Base-by-base conservation (phyloP, 1,140 invertebrate species). In the Drosophila orena region DNA sequence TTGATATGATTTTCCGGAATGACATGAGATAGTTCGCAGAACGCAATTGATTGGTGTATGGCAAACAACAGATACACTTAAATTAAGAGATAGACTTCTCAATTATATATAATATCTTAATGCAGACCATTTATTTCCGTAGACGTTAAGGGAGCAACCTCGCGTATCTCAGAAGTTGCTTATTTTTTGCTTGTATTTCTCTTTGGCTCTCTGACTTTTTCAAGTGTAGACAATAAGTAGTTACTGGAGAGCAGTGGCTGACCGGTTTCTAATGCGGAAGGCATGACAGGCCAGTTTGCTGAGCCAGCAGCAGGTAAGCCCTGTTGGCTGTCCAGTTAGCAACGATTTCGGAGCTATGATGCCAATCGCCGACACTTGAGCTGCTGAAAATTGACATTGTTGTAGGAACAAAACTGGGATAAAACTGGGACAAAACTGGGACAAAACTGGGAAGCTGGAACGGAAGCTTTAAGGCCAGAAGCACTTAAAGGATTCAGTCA, bases 271-370 rank as follows among this genome's bases (percentile, higher is more conserved):
- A 86, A 66, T 52, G 56, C 69, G 83, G 78, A 75, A 71, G 71
- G 50, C 75, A 61, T 75, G 83, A 69, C 83, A 77, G 61, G 65
- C 60, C 69, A 79, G 75, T 73, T 62, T 89, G 84, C 84, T 86
- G 83, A 86, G 37, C 50, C 65, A 86, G 83, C 81, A 86, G 34
- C 46, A 78, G 40, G 43, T 57, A 68, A 57, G 54, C 50, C 40
- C 66, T 46, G 24, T 15, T 65, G 15, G 46, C 40, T 17, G 44
- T 50, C 55, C 64, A 66, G 64, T 40, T 43, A 35, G 42, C 24
- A 77, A 54, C 58, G 55, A 71, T 76, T 64, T 71, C 47, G 71
- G 59, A 68, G 62, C 64, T 60, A 77, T 77, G 79, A 90, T 79
- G 59, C 60, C 88, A 80, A 77, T 88, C 84, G 58, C 46, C 37